Conservation (phyloP, 2,888 invertebrate genomes). For the Smittia aterrima region DNA sequence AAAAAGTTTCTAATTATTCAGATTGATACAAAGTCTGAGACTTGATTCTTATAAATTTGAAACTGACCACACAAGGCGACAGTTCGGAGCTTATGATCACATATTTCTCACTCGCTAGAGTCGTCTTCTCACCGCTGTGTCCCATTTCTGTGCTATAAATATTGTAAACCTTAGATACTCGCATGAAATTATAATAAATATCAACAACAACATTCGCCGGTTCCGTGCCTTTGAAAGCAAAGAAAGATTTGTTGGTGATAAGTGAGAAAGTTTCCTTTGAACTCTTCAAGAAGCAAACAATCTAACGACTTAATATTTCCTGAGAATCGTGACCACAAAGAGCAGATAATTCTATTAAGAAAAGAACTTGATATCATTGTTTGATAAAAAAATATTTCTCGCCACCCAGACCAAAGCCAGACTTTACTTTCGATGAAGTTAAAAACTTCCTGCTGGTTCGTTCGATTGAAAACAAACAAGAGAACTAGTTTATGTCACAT, state of each 20-base stretch:
- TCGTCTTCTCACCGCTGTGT: neutral
- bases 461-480: neutral
- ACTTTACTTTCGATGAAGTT: neutral
- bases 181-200: neutral
- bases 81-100: neutral
- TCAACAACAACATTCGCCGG: neutral
- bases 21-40: too few relatives aligned
- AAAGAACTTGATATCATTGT: neutral
- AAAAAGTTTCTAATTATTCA: too few relatives aligned
- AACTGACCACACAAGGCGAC: neutral
- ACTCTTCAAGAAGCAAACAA: too few relatives aligned
- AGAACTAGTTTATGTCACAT: constrained; percentile 10
- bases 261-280: too few relatives aligned
- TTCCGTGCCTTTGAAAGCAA: too few relatives aligned
- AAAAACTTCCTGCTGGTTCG: neutral
- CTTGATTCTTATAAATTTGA: too few relatives aligned
- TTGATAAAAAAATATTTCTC: neutral
- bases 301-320: too few relatives aligned
- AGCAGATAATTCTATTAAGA: too few relatives aligned
- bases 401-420: neutral
- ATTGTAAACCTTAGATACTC: neutral
- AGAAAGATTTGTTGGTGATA: too few relatives aligned
- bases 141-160: neutral
- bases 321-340: too few relatives aligned
- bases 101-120: constrained; percentile 4